Base-by-base conservation (phyloP, 2,113 vertebrate species). In the Morone saxatilis region DNA sequence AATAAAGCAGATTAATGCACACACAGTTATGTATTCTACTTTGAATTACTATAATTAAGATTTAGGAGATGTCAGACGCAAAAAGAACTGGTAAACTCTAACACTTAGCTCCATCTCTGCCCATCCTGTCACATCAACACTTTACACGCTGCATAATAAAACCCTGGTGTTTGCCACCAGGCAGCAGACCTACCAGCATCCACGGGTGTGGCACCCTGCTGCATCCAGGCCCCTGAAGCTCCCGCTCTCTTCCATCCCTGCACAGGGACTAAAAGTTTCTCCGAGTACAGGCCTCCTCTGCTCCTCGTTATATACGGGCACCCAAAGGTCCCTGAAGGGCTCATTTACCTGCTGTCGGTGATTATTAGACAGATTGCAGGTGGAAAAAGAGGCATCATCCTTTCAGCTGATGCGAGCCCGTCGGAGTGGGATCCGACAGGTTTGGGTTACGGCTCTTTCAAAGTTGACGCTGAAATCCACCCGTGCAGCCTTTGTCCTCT, bases 331-430 rank as follows among this genome's bases (percentile, higher is more conserved):
- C 75, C 76, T 76, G 69, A 71, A 71, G 12, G 65, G 76, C 86
- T 89, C 95, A 94, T 92, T 93, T 93, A 95, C 96, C 96, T 96
- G 96, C 96, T 97, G 97, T 95, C 90, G 92, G 93, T 91, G 92
- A 96, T 95, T 91, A 91, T 91, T 92, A 91, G 90, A 89, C 91
- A 93, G 91, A 93, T 93, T 92, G 91, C 89, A 83, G 43, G 90
- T 41, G 90, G 91, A 93, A 94, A 94, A 94, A 89, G 85, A 89
- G 73, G 93, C 91, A 85, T 93, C 88, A 91, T 89, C 90, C 82
- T 81, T 91, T 92, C 90, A 93, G 89, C 76, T 83, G 92, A 93
- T 81, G 90, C 74, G 90, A 78, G 60, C 62, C 80, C 76, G 80
- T 72, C 87, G 53, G 63, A 61, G 66, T 75, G 86, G 76, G 68